Evolutionary conservation across 2,797 vertebrate genomes (phyloP).

Genomic region (Sitta carolinensis): DNA sequence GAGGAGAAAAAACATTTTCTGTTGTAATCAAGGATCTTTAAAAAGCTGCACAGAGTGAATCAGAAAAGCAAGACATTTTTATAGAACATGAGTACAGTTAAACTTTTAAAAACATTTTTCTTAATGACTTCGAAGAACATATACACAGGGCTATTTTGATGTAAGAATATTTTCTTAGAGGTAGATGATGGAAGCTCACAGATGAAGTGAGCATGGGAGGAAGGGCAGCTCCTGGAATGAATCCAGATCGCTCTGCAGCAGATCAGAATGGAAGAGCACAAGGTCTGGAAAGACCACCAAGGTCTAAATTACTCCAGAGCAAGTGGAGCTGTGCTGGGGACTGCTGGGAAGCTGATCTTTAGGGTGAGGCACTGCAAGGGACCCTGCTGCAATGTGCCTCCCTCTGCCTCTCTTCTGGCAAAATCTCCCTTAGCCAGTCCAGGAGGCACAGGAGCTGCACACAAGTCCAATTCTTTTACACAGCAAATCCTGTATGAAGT

Average conservation of each 20-base stretch:
- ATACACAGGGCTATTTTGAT: not conserved
- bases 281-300: not conserved
- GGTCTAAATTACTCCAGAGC: not conserved
- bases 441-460: not conserved
- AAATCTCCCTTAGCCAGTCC: not conserved
- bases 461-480: not conserved
- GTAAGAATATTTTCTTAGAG: not conserved
- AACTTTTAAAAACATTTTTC: not conserved
- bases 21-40: not conserved
- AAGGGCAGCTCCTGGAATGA: not conserved
- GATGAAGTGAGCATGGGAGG: not conserved
- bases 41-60: not conserved
- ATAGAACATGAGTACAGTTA: not conserved
- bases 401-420: not conserved
- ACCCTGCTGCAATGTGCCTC: not conserved
- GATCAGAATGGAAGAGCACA: not conserved
- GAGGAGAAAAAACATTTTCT: not conserved
- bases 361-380: not conserved
- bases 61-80: not conserved
- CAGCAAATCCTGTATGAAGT: not conserved
- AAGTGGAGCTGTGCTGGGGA: not conserved
- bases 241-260: not conserved
- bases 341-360: not conserved
- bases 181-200: not conserved
- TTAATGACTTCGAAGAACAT: not conserved